Conservation (phyloP, 1,140 invertebrate genomes). For the Pantala flavescens region DNA sequence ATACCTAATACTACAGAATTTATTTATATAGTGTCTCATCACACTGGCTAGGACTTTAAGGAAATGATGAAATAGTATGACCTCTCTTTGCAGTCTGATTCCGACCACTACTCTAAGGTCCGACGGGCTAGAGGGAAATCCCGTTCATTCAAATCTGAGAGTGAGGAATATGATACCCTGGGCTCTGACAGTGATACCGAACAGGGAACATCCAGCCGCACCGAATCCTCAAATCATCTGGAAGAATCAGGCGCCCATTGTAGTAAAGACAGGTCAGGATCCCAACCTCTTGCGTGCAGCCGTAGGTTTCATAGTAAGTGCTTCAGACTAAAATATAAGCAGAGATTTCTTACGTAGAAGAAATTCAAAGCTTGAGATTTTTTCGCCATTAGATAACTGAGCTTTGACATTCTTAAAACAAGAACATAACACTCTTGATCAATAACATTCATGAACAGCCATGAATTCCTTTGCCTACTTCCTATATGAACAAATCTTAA, state of each 20-base stretch:
- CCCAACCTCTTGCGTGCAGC: constrained; percentile 10
- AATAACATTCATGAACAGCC: too few species aligned
- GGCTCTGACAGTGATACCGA: constrained; percentile 28
- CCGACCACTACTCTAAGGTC: constrained; percentile 33
- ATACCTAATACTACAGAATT: too few species aligned
- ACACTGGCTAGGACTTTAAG: too few species aligned
- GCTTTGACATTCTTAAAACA: not conserved
- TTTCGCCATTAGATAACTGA: not conserved
- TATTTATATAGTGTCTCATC: too few species aligned
- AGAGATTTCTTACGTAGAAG: not conserved
- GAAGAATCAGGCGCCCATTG: constrained; percentile 11
- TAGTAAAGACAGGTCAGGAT: constrained; percentile 16
- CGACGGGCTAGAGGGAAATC: constrained; percentile 28
- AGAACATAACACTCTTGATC: too few species aligned
- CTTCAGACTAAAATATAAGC: constrained; percentile 9
- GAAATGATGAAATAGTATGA: too few species aligned
- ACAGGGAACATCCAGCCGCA: constrained; percentile 20
- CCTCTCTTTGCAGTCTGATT: constrained; percentile 31
- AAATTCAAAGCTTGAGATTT: too few species aligned
- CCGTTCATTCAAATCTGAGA: constrained; percentile 24
- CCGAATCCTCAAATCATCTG: constrained; percentile 21
- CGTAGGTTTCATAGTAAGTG: constrained; percentile 16
- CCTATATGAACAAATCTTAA: too few species aligned
- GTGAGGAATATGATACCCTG: constrained; percentile 29
- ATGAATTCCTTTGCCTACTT: too few species aligned